Base-by-base conservation (phyloP, 2,888 invertebrate genomes). In the Zaprionus obscuricornis region DNA sequence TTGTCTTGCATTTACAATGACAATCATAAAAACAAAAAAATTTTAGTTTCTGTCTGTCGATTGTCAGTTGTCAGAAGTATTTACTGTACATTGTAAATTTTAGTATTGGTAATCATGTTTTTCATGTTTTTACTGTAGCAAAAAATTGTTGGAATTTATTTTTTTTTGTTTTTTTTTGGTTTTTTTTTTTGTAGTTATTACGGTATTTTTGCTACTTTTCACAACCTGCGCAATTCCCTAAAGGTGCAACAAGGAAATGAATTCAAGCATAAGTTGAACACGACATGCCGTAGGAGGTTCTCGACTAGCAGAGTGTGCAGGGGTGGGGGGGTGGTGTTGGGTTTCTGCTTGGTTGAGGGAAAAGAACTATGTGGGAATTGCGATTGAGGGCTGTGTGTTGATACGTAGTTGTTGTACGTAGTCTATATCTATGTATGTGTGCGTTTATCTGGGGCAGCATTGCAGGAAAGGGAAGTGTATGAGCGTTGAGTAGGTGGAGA, bases 171-270 rank as follows among this genome's bases (percentile, higher is more conserved):
- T n/a, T n/a, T n/a, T n/a, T n/a, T n/a, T n/a, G n/a, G n/a, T n/a
- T n/a, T n/a, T n/a, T n/a, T n/a, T n/a, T n/a, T n/a, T n/a, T n/a
- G 47, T 29, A 54, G 57, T 68, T 68, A 57, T 63, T 46, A 37
- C 6, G 46, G 37, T 33, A 49, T 69, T 57, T 50, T 34, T 16
- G 52, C 58, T 56, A 52, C 52, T 59, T 73, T 58, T 64, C 50
- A 54, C 45, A 74, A 49, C 20, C 45, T 49, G 58, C 40, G 56
- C 55, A 59, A 66, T 71, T 74, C 78, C 62, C 78, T 33, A 31
- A 74, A 74, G 78, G 74, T 74, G 74, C 67, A 64, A 58, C 64
- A 36, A 58, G 67, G 50, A 69, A 60, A 59, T 59, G 43, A 64
- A 47, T 55, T 69, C 46, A 40, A 55, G 64, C 69, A 52, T 51